Percentiles rank a stretch among this genome's conserved stretches.
These are phyloP conservation scores for Cryptoprocta ferox DNA, from an alignment of 2,797 vertebrate species.

Conservation along the genomic window DNA sequence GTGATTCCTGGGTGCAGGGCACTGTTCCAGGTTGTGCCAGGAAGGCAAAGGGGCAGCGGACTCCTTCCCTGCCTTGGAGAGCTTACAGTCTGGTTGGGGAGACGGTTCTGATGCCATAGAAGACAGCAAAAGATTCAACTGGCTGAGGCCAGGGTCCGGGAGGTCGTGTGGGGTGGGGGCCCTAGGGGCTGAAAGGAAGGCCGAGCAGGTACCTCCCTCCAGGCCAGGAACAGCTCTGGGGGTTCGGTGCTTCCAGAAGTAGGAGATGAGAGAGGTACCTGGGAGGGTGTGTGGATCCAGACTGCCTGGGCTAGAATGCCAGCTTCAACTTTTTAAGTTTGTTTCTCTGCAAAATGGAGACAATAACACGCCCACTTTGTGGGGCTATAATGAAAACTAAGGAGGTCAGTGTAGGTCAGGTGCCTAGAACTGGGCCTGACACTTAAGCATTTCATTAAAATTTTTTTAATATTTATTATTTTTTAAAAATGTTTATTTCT, in stretches of 20 bases:
- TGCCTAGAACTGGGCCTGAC: not conserved
- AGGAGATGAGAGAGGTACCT: not conserved
- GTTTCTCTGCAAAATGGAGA: not conserved
- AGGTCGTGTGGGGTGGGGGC: not conserved
- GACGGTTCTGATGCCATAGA: not conserved
- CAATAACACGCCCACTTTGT: not conserved
- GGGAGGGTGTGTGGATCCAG: not conserved
- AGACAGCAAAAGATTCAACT: not conserved
- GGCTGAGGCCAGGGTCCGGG: not conserved
- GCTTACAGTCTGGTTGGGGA: not conserved
- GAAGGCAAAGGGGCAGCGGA: not conserved
- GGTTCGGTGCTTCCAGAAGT: not conserved
- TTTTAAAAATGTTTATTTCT: too few species aligned
- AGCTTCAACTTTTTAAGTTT: not conserved
- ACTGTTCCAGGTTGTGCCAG: not conserved
- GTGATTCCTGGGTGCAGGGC: not conserved
- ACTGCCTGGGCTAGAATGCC: not conserved
- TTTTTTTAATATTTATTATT: too few species aligned
- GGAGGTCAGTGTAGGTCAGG: not conserved
- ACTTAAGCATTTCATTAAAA: not conserved
- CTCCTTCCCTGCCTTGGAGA: not conserved
- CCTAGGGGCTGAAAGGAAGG: not conserved
- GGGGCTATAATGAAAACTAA: not conserved
- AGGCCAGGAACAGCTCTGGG: fast-evolving
- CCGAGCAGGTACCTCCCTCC: fast-evolving